phyloP scores from a whole-genome alignment of 2,888 invertebrate species.

The Glomeris marginata region DNA sequence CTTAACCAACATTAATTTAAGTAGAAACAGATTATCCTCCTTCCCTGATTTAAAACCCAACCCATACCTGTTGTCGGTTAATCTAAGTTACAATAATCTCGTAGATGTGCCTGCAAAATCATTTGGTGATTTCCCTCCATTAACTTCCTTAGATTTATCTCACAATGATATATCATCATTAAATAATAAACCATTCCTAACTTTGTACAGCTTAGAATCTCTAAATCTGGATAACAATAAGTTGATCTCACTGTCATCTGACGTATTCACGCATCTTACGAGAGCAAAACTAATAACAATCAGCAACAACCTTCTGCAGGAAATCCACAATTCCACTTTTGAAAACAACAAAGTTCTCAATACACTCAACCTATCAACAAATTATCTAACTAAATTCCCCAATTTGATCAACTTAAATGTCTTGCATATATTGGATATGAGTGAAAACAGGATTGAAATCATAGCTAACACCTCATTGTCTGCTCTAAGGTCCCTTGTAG shows the following conservation, averaged over 20 bases:
- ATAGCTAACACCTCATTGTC: not conserved
- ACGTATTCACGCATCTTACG: not conserved
- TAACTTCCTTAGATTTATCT: too few species aligned
- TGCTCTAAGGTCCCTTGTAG: not conserved
- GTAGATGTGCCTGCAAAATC: too few species aligned
- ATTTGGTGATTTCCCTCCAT: too few species aligned
- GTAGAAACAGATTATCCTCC: too few species aligned
- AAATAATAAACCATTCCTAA: not conserved
- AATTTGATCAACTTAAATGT: not conserved
- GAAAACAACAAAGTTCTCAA: not conserved
- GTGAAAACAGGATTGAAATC: not conserved
- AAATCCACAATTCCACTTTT: not conserved
- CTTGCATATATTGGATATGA: slow-evolving; percentile 2
- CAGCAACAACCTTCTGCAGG: not conserved
- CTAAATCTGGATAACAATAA: not conserved
- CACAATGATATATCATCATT: too few species aligned
- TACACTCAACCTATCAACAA: not conserved
- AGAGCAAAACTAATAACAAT: not conserved
- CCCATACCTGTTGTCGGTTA: too few species aligned
- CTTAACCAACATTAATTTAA: too few species aligned
- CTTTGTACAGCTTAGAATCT: not conserved
- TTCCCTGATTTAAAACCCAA: too few species aligned
- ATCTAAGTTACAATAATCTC: too few species aligned
- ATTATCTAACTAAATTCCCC: not conserved
- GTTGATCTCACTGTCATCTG: not conserved